Conservation (phyloP, 2,888 invertebrate species). For the Nipponacmea schrenckii region DNA sequence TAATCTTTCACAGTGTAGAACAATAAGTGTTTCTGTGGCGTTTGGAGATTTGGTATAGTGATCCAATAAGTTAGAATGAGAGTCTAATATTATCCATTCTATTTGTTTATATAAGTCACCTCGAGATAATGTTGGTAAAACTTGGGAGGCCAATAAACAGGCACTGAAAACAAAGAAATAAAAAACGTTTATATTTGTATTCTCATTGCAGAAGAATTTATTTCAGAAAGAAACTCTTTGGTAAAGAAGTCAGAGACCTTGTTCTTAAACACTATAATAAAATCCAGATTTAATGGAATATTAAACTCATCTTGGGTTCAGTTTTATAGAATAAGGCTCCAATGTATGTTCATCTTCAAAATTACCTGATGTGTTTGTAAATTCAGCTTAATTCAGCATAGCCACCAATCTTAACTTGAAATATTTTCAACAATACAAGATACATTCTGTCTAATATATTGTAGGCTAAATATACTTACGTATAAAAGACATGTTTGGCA, state of each 20-base stretch:
- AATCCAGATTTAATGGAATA: no score
- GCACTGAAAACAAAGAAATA: conserved; percentile 44
- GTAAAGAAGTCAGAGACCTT: no score
- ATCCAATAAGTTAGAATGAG: conserved; percentile 60
- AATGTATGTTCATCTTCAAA: no score
- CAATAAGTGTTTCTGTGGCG: conserved; percentile 52
- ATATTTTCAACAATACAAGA: no score
- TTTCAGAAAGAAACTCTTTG: background rate
- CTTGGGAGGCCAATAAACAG: conserved; percentile 56
- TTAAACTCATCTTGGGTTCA: no score
- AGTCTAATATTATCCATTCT: conserved; percentile 65
- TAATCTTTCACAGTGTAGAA: conserved; percentile 57
- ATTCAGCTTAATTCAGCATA: no score
- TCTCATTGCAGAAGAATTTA: background rate
- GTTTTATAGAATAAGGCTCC: no score
- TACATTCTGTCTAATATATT: no score
- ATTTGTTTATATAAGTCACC: conserved; percentile 64
- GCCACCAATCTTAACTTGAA: no score
- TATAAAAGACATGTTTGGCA: conserved; percentile 59
- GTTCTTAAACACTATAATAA: no score
- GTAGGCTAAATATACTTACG: conserved; percentile 47
- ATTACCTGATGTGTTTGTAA: no score
- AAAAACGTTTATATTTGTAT: no score
- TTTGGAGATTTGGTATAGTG: conserved; percentile 41
- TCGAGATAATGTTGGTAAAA: conserved; percentile 53